Evolutionary conservation across 2,113 vertebrate species (phyloP).

Genomic region (Eretmochelys imbricata): DNA sequence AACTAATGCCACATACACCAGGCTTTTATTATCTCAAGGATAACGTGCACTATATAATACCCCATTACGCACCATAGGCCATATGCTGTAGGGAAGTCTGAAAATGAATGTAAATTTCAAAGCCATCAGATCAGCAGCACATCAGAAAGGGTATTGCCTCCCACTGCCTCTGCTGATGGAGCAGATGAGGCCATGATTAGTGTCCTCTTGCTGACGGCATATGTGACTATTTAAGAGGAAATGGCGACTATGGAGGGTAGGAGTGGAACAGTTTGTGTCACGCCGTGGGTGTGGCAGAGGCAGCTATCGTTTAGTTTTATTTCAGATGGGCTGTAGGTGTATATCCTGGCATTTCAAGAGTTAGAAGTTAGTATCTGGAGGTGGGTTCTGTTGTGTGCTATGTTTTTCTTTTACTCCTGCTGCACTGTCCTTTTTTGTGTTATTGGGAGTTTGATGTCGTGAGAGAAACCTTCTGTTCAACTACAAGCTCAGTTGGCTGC

Average conservation of each 20-base stretch:
- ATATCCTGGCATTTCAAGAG: not conserved
- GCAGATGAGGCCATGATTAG: not conserved
- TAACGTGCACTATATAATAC: not conserved
- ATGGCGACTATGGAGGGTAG: not conserved
- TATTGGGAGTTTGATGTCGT: not conserved
- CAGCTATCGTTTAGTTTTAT: not conserved
- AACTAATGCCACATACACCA: not conserved
- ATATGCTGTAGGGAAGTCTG: not conserved
- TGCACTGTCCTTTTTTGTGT: not conserved
- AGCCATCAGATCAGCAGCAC: not conserved
- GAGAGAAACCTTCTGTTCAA: not conserved
- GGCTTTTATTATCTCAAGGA: not conserved
- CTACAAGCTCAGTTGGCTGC: not conserved
- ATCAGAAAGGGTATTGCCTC: not conserved
- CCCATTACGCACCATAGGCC: not conserved
- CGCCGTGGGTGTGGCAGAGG: not conserved
- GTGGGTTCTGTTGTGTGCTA: not conserved
- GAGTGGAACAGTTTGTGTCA: not conserved
- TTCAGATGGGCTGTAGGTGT: not conserved
- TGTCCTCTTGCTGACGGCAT: no score
- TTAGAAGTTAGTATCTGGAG: not conserved
- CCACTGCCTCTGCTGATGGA: not conserved
- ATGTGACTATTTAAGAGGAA: not conserved
- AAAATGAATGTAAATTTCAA: not conserved
- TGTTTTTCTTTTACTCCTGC: not conserved